Base-by-base conservation (phyloP, 2,888 invertebrate species). In the Lithophane leautieri region DNA sequence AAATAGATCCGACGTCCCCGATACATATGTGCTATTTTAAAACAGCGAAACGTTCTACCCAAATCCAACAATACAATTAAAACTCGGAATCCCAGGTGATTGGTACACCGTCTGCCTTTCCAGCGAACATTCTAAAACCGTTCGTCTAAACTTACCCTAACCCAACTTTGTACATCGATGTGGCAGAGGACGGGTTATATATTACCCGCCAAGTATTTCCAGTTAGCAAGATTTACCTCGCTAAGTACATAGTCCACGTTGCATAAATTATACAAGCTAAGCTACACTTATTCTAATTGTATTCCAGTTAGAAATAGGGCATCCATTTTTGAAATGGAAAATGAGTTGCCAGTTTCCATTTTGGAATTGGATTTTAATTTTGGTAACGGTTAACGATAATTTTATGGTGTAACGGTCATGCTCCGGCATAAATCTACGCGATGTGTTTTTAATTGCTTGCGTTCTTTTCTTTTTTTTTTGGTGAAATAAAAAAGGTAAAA, bases 221-320 rank as follows among this genome's bases (percentile, higher is more conserved):
- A 83, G 79, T 79, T 79, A 68, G 73, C 72, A 60, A 81, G 86
- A 84, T 84, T 86, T 86, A 86, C 71, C 78, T 80, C n/a, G 70
- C 74, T 73, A 84, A 82, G 80, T 84, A 82, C 79, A 79, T 63
- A 75, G 67, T 63, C 73, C 78, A 60, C 62, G 50, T 50, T 67
- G 68, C 70, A 34, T 79, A 84, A 80, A 79, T 86, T 82, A 74
- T 65, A 73, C 69, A 85, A 79, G 61, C 34, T 47, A 66, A 61
- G 65, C 63, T 75, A 70, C 56, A 76, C 40, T 80, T 72, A 67
- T 66, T 70, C 25, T 42, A 62, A 61, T 68, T 70, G 56, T 54
- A 40, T 61, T 67, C 4, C 56, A 78, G 42, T 44, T 52, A 28
- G 11, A 70, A 68, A 62, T 12, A 44, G 28, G 2, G 34, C 65